Evolutionary conservation across 1,140 invertebrate genomes (phyloP).

Genomic region (Cydia strobilella): DNA sequence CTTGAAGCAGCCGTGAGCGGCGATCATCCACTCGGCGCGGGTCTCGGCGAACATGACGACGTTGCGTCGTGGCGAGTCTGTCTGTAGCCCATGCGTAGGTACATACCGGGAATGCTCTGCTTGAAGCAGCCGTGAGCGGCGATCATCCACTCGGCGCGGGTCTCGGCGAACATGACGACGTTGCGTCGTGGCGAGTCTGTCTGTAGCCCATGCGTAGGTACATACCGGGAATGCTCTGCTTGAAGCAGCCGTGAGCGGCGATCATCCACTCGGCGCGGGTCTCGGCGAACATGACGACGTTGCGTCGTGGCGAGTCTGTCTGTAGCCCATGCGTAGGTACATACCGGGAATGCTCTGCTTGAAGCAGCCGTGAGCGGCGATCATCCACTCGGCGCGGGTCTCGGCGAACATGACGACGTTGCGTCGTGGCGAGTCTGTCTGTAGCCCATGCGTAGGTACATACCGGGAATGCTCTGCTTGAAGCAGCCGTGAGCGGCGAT

Average conservation of each 20-base stretch:
- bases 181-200: no score
- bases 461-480: constrained; percentile 93
- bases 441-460: no score
- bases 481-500: constrained; percentile 96
- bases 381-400: constrained; percentile 98
- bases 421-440: no score
- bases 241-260: constrained; percentile 95
- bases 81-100: no score
- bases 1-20: constrained; percentile 96
- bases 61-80: no score
- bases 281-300: no score
- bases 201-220: no score
- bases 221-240: constrained; percentile 91
- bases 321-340: no score
- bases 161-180: no score
- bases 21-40: constrained; percentile 97
- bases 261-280: constrained; percentile 99
- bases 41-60: constrained; percentile 99
- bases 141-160: constrained; percentile 98
- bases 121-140: constrained; percentile 96
- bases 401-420: no score
- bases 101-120: constrained; percentile 90
- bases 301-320: no score
- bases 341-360: constrained; percentile 93
- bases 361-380: constrained; percentile 96